These are phyloP conservation scores for Psilopsiagon aurifrons DNA, from an alignment of 2,113 vertebrate species.

Conservation along the genomic window DNA sequence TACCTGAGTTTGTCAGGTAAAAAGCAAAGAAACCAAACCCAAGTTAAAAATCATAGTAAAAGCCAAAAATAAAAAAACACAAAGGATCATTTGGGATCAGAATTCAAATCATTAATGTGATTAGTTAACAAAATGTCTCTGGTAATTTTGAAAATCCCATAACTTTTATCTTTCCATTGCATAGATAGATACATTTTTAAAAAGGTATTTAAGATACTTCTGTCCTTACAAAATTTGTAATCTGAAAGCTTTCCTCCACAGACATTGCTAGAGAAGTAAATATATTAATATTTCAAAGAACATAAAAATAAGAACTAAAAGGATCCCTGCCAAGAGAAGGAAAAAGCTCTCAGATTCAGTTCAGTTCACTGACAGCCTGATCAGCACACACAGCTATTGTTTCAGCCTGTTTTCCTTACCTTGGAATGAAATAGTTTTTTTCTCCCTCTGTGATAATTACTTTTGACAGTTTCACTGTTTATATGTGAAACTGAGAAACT, in stretches of 20 bases:
- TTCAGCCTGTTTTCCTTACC: conserved; percentile 56
- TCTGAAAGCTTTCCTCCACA: neutral
- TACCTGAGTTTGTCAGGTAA: neutral
- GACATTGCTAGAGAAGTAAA: neutral
- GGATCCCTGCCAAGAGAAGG: neutral
- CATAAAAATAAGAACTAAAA: neutral
- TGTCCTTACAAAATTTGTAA: neutral
- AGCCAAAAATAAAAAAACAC: neutral
- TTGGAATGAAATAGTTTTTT: conserved; percentile 60
- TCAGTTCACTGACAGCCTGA: neutral
- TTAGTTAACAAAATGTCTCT: neutral
- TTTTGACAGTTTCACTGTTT: conserved; percentile 80
- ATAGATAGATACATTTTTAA: neutral
- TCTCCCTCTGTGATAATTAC: conserved; percentile 72
- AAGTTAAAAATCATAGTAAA: neutral
- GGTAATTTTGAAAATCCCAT: neutral
- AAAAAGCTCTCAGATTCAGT: neutral
- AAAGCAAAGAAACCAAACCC: neutral
- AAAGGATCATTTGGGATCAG: neutral
- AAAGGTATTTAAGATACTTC: neutral
- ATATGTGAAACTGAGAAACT: conserved; percentile 78
- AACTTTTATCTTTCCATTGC: neutral
- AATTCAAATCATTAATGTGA: neutral
- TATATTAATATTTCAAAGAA: neutral
- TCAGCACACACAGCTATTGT: conserved; percentile 54